Evolutionary conservation across 2,888 invertebrate species (phyloP), one percentile per base, ranked within the genome.

Genomic region (Diarsia dahlii): DNA sequence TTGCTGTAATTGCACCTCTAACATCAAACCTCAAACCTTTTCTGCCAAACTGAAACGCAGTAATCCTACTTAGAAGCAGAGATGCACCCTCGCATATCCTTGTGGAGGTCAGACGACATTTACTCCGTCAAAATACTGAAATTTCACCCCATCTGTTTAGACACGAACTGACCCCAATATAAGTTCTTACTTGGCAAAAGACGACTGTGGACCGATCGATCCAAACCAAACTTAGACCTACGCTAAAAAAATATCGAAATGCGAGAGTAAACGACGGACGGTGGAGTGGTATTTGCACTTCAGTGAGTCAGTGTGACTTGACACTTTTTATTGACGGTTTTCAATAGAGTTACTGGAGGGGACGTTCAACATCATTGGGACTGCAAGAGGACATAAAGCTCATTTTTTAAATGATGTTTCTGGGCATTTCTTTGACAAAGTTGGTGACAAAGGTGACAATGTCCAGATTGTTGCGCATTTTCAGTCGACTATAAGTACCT

Each of bases 191-290:
- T 28, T 50, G 10, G 18, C 18, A 54, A 65, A 76, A 60, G 20
- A 34, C 45, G 15, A 62, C 1, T 28, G 28, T 9, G 6, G 52
- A 58, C 34, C 65, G 71, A 66, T 79, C 66, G 45, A 67, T 73
- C 54, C 60, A 56, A 66, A 74, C 63, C 67, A 74, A 74, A 67
- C 12, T 62, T 48, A n/a, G 46, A 54, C 1, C n/a, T n/a, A n/a
- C 10, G 20, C 13, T 20, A 54, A 78, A 56, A 76, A 67, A 67
- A 78, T 46, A 72, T 58, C 23, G 20, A n/a, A 80, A 73, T 66
- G 50, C 63, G 23, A 63, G 64, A 78, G 45, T 64, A 67, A 78
- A 62, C 50, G 28, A 56, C 52, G 5, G 18, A 3, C 13, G 50
- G 13, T n/a, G n/a, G 8, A 34, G 23, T 48, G 28, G 54, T 58